Conservation (phyloP, 64 coral and sea anemone genomes). For the Actinia tenebrosa region DNA sequence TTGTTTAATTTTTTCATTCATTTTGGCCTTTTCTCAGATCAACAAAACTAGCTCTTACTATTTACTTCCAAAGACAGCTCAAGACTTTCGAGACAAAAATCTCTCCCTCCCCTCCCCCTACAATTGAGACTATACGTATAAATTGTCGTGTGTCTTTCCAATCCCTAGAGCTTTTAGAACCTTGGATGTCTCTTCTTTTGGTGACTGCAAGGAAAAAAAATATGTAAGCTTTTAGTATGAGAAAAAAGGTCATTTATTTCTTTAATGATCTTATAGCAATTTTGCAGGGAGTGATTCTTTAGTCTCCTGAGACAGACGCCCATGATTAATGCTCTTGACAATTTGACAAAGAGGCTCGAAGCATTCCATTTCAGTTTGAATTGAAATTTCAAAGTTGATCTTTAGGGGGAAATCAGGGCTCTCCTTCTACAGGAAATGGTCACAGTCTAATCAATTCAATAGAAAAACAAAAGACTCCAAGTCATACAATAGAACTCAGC, state of each 20-base stretch:
- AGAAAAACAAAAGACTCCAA: too few species aligned
- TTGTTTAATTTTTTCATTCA: too few species aligned
- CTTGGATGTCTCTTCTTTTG: constrained; percentile 39
- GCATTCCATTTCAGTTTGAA: background rate
- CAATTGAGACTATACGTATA: constrained; percentile 40
- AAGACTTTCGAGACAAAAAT: background rate
- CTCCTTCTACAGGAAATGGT: too few species aligned
- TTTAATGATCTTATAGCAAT: background rate
- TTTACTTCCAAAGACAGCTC: background rate
- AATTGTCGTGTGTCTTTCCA: constrained; percentile 61
- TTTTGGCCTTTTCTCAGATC: too few species aligned
- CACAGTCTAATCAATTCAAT: too few species aligned
- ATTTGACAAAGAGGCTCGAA: too few species aligned
- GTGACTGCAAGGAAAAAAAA: constrained; percentile 38
- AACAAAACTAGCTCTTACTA: too few species aligned
- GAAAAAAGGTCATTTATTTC: background rate
- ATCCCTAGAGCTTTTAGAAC: constrained; percentile 50
- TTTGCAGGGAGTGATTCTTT: too few species aligned
- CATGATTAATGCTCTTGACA: too few species aligned
- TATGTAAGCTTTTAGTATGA: background rate
- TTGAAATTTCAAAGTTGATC: background rate
- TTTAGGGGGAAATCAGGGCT: too few species aligned
- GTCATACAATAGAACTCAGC: too few species aligned
- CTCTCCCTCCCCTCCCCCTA: background rate
- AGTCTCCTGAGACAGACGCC: too few species aligned